A percentile compares a stretch with the other conserved stretches of the same genome.
These are phyloP conservation scores for Drosophila meridiana DNA, from an alignment of 2,888 invertebrate species.

Conservation along the genomic window DNA sequence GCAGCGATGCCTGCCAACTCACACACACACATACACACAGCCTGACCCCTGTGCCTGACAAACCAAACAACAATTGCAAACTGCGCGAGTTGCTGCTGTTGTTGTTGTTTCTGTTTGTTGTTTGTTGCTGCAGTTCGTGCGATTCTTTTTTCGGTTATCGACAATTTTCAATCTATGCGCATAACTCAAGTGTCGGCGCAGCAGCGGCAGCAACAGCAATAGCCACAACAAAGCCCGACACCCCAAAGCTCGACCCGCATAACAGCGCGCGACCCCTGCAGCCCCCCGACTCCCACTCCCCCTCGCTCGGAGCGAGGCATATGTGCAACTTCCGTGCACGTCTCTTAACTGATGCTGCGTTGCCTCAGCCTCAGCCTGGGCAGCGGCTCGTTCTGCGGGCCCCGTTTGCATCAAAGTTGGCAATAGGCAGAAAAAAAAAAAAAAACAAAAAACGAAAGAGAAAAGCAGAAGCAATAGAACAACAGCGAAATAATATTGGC, in stretches of 20 bases:
- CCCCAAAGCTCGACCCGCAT: conserved; percentile 65
- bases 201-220: conserved; percentile 50
- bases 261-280: conserved; percentile 42
- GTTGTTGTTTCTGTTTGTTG: conserved; percentile 37
- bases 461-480: conserved; percentile 59
- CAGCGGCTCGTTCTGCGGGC: conserved; percentile 52
- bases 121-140: conserved; percentile 67
- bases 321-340: conserved; percentile 78
- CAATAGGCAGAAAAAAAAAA: conserved; percentile 66
- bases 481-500: conserved; percentile 79
- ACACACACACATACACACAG: conserved; percentile 6
- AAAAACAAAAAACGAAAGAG: conserved; percentile 20
- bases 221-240: conserved; percentile 43
- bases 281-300: conserved; percentile 3
- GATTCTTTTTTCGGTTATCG: conserved; percentile 80
- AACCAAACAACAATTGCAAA: conserved; percentile 60
- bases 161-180: conserved; percentile 79
- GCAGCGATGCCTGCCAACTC: conserved; percentile 23
- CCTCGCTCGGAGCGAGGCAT: conserved; percentile 53
- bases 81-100: conserved; percentile 41
- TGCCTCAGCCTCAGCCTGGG: conserved; percentile 26
- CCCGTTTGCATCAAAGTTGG: conserved; percentile 75
- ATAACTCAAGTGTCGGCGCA: conserved; percentile 73
- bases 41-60: conserved; percentile 16
- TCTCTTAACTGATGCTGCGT: conserved; percentile 80